Evolutionary conservation across 64 coral and sea anemone species (phyloP), one percentile per base, ranked within the genome.

Genomic region (Platygyra sinensis): DNA sequence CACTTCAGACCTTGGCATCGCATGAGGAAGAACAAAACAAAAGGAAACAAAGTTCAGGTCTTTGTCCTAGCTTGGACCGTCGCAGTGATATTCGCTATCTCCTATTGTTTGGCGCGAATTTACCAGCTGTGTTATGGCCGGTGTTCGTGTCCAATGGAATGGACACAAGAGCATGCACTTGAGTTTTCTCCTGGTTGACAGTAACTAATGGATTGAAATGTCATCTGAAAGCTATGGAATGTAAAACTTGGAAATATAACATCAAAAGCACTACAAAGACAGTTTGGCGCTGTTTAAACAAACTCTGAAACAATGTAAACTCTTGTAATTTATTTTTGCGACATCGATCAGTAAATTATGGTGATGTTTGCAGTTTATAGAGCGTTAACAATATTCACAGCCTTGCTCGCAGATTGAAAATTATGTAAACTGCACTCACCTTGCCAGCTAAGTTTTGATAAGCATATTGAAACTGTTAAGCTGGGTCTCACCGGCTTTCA

Each of bases 251-350:
- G n/a, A 85, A 71, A 85, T 67, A 85, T 38, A 39, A 20, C 25
- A 27, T 80, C 15, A 80, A 50, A 85, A 71, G 81, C 60, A 85
- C 19, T 9, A 85, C 63, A 85, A 85, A 85, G 81, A 85, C 14
- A 71, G 22, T 10, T 69, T 52, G 29, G 25, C 32, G 3, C 36
- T 72, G 62, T 71, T 67, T 72, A 85, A 85, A 85, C 81, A 85
- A 50, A 67, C 42, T 69, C 63, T 72, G 62, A 85, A 85, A 69
- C 62, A 85, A 52, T 63, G 80, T 83, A 33, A 83, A 83, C 36
- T 17, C 31, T 85, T 20, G 12, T 16, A 72, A 71, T 72, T 85
- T 71, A 64, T 69, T 39, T 85, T 27, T 6, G 33, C 80, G 80
- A 84, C 62, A 84, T 32, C 11, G 61, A 67, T 69, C 19, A 12